Conservation (phyloP, 2,113 vertebrate genomes). For the Hipposideros armiger region DNA sequence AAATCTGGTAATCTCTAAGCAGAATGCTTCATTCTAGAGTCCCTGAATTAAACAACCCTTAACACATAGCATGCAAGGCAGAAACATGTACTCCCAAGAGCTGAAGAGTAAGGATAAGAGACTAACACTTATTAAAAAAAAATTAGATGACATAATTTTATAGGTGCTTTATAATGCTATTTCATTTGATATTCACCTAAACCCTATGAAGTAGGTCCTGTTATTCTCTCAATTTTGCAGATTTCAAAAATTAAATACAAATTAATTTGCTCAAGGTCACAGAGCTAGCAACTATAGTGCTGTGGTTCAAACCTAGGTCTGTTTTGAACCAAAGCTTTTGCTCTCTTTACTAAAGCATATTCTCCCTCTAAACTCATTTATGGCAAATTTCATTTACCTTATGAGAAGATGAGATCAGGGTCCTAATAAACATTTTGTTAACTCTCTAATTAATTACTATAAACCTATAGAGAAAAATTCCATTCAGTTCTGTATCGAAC, state of each 20-base stretch:
- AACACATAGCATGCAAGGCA: neutral
- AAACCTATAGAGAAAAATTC: neutral
- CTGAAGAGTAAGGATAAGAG: neutral
- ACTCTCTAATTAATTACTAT: neutral
- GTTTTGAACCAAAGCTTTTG: neutral
- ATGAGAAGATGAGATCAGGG: neutral
- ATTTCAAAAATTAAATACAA: constrained; percentile 10
- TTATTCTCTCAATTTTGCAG: neutral
- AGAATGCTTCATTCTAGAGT: constrained; percentile 32
- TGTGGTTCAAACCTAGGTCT: neutral
- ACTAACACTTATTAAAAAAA: constrained; percentile 26
- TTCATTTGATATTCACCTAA: constrained; percentile 12
- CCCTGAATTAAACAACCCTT: neutral
- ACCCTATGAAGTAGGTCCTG: neutral
- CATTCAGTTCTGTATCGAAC: constrained; percentile 11
- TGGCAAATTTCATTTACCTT: neutral
- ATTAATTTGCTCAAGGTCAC: constrained; percentile 26
- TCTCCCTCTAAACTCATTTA: neutral
- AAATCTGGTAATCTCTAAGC: neutral
- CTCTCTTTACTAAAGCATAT: constrained; percentile 18
- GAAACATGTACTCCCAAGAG: neutral
- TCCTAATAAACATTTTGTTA: constrained; percentile 8
- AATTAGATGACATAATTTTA: constrained; percentile 16
- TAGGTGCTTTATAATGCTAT: neutral
- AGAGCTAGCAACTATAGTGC: neutral